Evolutionary conservation across 2,888 invertebrate genomes (phyloP), one percentile per base, ranked within the genome.

Genomic region (Odontocerum albicorne): DNA sequence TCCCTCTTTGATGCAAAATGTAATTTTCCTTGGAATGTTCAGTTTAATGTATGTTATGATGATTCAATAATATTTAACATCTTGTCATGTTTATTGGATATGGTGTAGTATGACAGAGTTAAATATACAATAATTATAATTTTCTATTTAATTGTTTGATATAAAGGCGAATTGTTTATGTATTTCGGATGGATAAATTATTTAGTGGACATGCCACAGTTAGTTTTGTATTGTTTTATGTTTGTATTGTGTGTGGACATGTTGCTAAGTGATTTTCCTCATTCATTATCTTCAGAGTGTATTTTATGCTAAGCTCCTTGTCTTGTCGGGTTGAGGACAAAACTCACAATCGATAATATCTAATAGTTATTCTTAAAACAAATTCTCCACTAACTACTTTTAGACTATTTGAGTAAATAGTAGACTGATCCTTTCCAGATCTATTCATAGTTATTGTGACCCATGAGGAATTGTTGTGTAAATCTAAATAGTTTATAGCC

Each of bases 351-450:
- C n/a, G n/a, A n/a, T n/a, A n/a, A n/a, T n/a, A n/a, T n/a, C n/a
- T n/a, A n/a, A n/a, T n/a, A n/a, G n/a, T n/a, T n/a, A n/a, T n/a
- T n/a, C n/a, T n/a, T n/a, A n/a, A n/a, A n/a, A n/a, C 4, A 27
- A 39, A 39, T 49, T 43, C 43, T 33, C n/a, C n/a, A n/a, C n/a
- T n/a, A n/a, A n/a, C 49, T 56, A 27, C 45, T 53, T 49, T 38
- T 56, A 59, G 59, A 52, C 45, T 58, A 57, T 57, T 33, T 52
- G 20, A 50, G 51, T 20, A 57, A 57, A 49, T 39, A 52, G 55
- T 60, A 60, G 60, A 60, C 60, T 57, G 60, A 57, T 49, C 39
- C 33, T 55, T 47, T 44, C 40, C 57, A 51, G 51, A 55, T 54
- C 51, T 32, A 47, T 38, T 7, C 36, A 39, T 40, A 49, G 38